Base-by-base conservation (phyloP, 2,797 vertebrate genomes). In the Danionella dracula region DNA sequence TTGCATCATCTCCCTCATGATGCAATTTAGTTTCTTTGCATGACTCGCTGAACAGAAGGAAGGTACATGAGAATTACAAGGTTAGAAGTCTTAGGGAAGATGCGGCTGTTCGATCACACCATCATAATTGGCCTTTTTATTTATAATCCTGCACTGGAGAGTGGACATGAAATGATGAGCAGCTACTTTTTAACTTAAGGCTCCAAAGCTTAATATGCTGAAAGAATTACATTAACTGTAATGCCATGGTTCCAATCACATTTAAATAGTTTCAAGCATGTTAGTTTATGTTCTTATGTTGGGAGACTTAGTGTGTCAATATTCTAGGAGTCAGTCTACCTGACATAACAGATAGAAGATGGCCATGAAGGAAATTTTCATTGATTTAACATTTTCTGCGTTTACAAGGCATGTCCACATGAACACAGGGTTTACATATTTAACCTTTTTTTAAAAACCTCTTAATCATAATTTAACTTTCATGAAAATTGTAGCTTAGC, bases 331-430 rank as follows among this genome's bases (percentile, higher is more conserved):
- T 58, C 34, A 16, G 35, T 20, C 16, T 60, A 54, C 12, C 58
- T 62, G 68, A 66, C 46, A 59, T 48, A 49, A 40, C 58, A 27
- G 41, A 42, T 55, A 66, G 16, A 38, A 12, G 48, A 54, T 29
- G 66, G 51, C 74, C 54, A 34, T 60, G 54, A 69, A 70, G 13
- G 13, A 68, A 53, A 51, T 68, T 71, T 75, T 56, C 51, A 40
- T 61, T 80, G 77, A 82, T n/a, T 83, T 77, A 75, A 77, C 78
- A 84, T 83, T 71, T 79, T 84, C 82, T 71, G 37, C 44, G 66
- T 73, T 70, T 53, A 8, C 58, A 56, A 76, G n/a, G n/a, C n/a
- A n/a, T n/a, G n/a, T n/a, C n/a, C n/a, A n/a, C n/a, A n/a, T n/a
- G n/a, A n/a, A n/a, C n/a, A n/a, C n/a, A n/a, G n/a, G n/a, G n/a